These are phyloP conservation scores for Myathropa florea DNA, from an alignment of 2,888 invertebrate species.

Conservation along the genomic window DNA sequence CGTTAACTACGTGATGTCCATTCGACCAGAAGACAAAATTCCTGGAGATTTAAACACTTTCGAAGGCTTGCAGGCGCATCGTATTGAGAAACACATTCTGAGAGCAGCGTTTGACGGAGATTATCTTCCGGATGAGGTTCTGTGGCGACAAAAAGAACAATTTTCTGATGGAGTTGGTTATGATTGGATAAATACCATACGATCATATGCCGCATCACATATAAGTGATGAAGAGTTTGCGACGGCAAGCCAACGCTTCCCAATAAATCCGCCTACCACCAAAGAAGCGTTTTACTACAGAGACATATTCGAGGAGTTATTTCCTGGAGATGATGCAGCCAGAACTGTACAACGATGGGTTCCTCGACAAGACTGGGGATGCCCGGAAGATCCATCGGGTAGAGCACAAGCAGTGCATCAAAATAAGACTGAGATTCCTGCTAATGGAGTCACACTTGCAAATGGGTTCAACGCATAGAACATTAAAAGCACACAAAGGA, in stretches of 20 bases:
- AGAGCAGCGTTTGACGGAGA: slow-evolving; percentile 90
- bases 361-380: slow-evolving; percentile 80
- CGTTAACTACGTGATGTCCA: slow-evolving; percentile 88
- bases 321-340: slow-evolving; percentile 78
- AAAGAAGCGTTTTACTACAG: slow-evolving; percentile 89
- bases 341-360: slow-evolving; percentile 79
- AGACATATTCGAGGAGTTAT: slow-evolving; percentile 78
- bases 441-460: no score
- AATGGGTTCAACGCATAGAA: not conserved
- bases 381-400: slow-evolving; percentile 80
- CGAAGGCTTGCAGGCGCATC: slow-evolving; percentile 72
- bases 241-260: slow-evolving; percentile 82
- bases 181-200: slow-evolving; percentile 80
- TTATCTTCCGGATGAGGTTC: slow-evolving; percentile 89
- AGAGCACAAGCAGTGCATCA: slow-evolving; percentile 78
- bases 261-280: slow-evolving; percentile 88
- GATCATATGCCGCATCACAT: slow-evolving; percentile 83
- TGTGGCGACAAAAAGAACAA: slow-evolving; percentile 97
- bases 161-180: slow-evolving; percentile 83
- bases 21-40: slow-evolving; percentile 86
- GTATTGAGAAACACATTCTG: slow-evolving; percentile 90
- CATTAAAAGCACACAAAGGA: no score
- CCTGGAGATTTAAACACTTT: slow-evolving; percentile 82
- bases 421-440: slow-evolving; percentile 37
- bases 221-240: slow-evolving; percentile 83